phyloP scores from a whole-genome alignment of 2,888 invertebrate genomes.

The Tetranychus piercei region DNA sequence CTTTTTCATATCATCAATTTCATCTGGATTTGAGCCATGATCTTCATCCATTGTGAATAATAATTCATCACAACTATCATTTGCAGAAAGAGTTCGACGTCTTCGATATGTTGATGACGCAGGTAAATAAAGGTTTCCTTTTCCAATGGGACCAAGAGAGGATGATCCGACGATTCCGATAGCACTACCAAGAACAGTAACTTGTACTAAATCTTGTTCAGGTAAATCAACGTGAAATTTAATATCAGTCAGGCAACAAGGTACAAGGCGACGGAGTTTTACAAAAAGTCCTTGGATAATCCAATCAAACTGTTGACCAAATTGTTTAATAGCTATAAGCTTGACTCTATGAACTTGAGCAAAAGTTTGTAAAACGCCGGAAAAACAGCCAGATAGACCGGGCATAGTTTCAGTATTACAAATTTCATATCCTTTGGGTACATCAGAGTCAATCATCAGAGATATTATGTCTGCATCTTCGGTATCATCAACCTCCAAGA shows the following conservation, averaged over 20 bases:
- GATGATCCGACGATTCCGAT: constrained; percentile 12
- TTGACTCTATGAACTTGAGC: constrained; percentile 51
- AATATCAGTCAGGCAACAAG: constrained; percentile 63
- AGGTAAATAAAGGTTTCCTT: not conserved
- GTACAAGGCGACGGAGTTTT: constrained; percentile 67
- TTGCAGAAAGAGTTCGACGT: constrained; percentile 9
- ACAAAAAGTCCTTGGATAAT: constrained; percentile 52
- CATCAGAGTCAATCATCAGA: constrained; percentile 50
- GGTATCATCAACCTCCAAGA: constrained; percentile 51
- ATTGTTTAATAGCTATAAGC: constrained; percentile 30
- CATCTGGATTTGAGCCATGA: constrained; percentile 8
- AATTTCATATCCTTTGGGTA: constrained; percentile 56
- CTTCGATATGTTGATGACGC: not conserved
- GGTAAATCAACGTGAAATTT: constrained; percentile 66
- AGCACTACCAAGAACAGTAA: constrained; percentile 21
- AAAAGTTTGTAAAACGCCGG: constrained; percentile 47
- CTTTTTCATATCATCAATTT: constrained; percentile 15
- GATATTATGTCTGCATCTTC: constrained; percentile 59
- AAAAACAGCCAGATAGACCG: constrained; percentile 34
- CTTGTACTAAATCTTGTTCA: constrained; percentile 37
- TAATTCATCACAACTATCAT: constrained; percentile 23
- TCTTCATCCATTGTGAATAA: constrained; percentile 27
- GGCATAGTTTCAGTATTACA: constrained; percentile 59
- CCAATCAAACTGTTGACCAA: constrained; percentile 35
- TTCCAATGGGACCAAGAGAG: not conserved